phyloP scores from a whole-genome alignment of 2,797 vertebrate genomes.

The Synaphobranchus kaupii region DNA sequence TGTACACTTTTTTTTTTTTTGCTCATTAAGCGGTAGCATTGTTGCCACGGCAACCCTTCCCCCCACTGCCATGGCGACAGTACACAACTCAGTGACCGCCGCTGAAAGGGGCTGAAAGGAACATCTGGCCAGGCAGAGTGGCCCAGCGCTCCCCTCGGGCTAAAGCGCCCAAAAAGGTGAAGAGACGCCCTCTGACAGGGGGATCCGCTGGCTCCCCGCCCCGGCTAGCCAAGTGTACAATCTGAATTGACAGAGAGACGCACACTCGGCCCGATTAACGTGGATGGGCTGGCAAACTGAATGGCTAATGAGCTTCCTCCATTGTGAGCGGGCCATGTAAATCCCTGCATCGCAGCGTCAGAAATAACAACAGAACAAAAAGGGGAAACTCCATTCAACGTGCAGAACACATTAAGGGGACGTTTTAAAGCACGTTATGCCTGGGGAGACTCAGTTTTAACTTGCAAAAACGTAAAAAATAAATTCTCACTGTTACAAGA shows the following conservation, averaged over 20 bases:
- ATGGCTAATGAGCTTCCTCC: conserved; percentile 61
- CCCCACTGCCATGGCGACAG: conserved; percentile 72
- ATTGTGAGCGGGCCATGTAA: conserved; percentile 68
- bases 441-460: conserved; percentile 11
- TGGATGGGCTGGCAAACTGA: conserved; percentile 59
- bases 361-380: conserved; percentile 55
- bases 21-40: conserved; percentile 66
- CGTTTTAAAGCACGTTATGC: conserved; percentile 26
- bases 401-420: conserved; percentile 6
- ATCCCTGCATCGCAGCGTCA: conserved; percentile 49
- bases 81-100: conserved; percentile 75
- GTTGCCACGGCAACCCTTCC: conserved; percentile 78
- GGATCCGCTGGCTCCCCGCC: conserved; percentile 63
- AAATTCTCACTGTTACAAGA: not conserved
- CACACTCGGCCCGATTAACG: conserved; percentile 64
- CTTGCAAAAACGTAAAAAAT: not conserved
- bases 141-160: conserved; percentile 71
- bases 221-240: conserved; percentile 75
- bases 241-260: conserved; percentile 70
- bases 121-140: conserved; percentile 77
- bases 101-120: conserved; percentile 77
- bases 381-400: conserved; percentile 25
- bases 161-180: conserved; percentile 62
- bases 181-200: conserved; percentile 63
- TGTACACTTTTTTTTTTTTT: conserved; percentile 65